Conservation (phyloP, 2,797 vertebrate genomes). For the Brachyalestes nurse region DNA sequence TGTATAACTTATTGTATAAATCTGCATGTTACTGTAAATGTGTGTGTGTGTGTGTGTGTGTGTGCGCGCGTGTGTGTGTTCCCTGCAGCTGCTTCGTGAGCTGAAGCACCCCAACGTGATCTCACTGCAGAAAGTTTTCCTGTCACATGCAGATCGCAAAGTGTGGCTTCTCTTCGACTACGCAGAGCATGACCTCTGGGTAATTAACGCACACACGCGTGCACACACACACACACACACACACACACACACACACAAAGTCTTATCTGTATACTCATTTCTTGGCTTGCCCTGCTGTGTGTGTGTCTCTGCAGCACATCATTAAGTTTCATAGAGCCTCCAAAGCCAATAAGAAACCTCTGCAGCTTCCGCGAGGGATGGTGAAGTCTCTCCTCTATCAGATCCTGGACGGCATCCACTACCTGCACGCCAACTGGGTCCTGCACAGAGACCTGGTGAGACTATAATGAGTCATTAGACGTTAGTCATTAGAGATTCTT, state of each 20-base stretch:
- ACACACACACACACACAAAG: slow-evolving; percentile 15
- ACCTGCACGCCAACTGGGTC: slow-evolving; percentile 99
- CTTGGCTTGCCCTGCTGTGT: slow-evolving; percentile 35
- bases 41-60: slow-evolving; percentile 6
- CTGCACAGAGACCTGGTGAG: slow-evolving; percentile 98
- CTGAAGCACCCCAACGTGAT: slow-evolving; percentile 99
- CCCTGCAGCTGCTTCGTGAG: slow-evolving; percentile 91
- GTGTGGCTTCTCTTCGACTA: slow-evolving; percentile 99
- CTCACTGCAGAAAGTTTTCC: slow-evolving; percentile 99
- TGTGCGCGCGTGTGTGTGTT: slow-evolving; percentile 8
- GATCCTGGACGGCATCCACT: slow-evolving; percentile 99
- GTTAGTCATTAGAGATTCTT: too few relatives aligned
- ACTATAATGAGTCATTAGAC: too few relatives aligned
- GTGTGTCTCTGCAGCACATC: slow-evolving; percentile 86
- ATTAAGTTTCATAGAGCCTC: slow-evolving; percentile 99
- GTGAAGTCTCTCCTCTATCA: slow-evolving; percentile 99
- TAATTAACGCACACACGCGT: slow-evolving; percentile 70
- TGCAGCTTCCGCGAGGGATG: slow-evolving; percentile 99
- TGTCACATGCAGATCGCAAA: slow-evolving; percentile 98
- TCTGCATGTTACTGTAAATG: too few relatives aligned
- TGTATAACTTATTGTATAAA: too few relatives aligned
- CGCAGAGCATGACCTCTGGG: slow-evolving; percentile 98
- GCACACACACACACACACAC: slow-evolving; percentile 19
- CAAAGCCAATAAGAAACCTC: slow-evolving; percentile 99
- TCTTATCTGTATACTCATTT: slow-evolving; percentile 9